Base-by-base conservation (phyloP, 2,797 vertebrate species). In the Lagodon rhomboides region DNA sequence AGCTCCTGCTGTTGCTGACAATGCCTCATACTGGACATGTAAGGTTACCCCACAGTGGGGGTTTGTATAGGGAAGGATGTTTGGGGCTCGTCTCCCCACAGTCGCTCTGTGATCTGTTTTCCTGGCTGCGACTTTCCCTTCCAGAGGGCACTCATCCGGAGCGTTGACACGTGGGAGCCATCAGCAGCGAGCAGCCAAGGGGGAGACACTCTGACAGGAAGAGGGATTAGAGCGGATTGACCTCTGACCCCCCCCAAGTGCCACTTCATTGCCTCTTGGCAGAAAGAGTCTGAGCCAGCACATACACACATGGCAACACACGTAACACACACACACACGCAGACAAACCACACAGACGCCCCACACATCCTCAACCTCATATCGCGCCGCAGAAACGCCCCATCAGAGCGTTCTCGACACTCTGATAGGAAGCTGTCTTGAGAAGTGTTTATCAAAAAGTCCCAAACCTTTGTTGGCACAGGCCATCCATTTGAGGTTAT, bases 401-500 rank as follows among this genome's bases (percentile, higher is more conserved):
- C 63, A 76, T 75, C 62, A 53, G 51, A 44, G 17, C 25, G 11
- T 22, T 27, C 59, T 62, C 20, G 15, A 68, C 61, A 64, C 76
- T 62, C 67, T 61, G 49, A 81, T 55, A 81, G 30, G 0, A 43
- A 51, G 64, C 67, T 63, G 79, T 77, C 64, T 46, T 25, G 16
- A 51, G 17, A 67, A 70, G 55, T 68, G 80, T 81, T 90, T 74
- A 87, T 91, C 73, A 80, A 74, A 84, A 79, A 62, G 74, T 86
- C 87, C 92, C 96, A 53, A 90, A 99, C 98, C 98, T 98, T 99
- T 99, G 94, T 99, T 99, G 80, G 98, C 98, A 89, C 98, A 99
- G 12, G 98, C 98, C 97, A 99, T 99, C 98, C 98, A 99, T 93
- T 99, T 99, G 76, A 99, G 95, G 87, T 99, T 99, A 94, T 99